Base-by-base conservation (phyloP, 2,797 vertebrate genomes). In the Odontamblyopus lacepedii region DNA sequence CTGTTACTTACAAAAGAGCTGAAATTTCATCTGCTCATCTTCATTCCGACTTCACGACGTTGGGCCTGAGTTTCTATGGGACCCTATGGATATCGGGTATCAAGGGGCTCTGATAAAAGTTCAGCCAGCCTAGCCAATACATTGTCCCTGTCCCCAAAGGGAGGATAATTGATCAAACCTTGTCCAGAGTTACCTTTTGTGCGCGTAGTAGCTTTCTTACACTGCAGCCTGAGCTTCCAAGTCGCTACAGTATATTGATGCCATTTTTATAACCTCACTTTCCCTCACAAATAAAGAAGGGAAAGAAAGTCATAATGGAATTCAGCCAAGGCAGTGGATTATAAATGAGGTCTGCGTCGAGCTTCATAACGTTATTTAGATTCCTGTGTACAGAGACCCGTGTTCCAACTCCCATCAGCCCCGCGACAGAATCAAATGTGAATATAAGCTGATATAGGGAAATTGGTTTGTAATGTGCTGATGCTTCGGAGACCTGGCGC, bases 281-380 rank as follows among this genome's bases (percentile, higher is more conserved):
- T 90, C 91, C 78, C 86, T 78, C 71, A 78, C 88, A 89, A 93
- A 92, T 90, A 92, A 92, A 90, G 84, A 85, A 67, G 23, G 73
- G 71, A 78, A 72, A 66, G 71, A 77, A 86, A 89, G 81, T 87
- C 90, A 87, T 94, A 94, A 95, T 94, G 89, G 91, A 96, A 98
- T 96, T 96, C 96, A 95, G 94, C 94, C 88, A 92, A 95, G 93
- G 94, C 94, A 95, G 95, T 95, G 95, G 96, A 95, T 96, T 98
- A 96, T 97, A 98, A 98, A 98, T 98, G 95, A 98, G 96, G 95
- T 98, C 95, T 97, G 95, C 92, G 96, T 94, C 95, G 93, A 94
- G 94, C 94, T 74, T 95, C 95, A 93, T 96, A 95, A 95, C 95
- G 93, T 97, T 98, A 96, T 97, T 98, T 97, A 97, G 95, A 96